phyloP scores from a whole-genome alignment of 1,140 invertebrate genomes.

The Drosophila melanogaster region Release_6_plus_ISO1_MT NC_004354.4:20352001-20352500 shows the following conservation, averaged over 20 bases:
- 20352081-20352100: conserved; percentile 63
- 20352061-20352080: conserved; percentile 82
- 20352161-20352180: not conserved
- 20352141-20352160: conserved; percentile 2
- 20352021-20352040: conserved; percentile 37
- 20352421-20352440: conserved; percentile 70
- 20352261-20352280: conserved; percentile 45
- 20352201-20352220: not conserved
- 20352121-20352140: conserved; percentile 29
- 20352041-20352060: conserved; percentile 62
- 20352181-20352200: not conserved
- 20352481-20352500: conserved; percentile 77
- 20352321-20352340: conserved; percentile 67
- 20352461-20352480: conserved; percentile 82
- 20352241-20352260: conserved; percentile 60
- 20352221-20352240: conserved; percentile 7
- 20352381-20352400: conserved; percentile 29
- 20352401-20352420: conserved; percentile 15
- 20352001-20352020: not conserved
- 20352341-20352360: conserved; percentile 77
- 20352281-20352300: conserved; percentile 33
- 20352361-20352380: conserved; percentile 83
- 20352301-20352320: conserved; percentile 20
- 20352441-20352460: conserved; percentile 81
- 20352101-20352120: conserved; percentile 57